These are phyloP conservation scores for Hyperoplus lanceolatus DNA, from an alignment of 2,797 vertebrate genomes.

Conservation along the genomic window DNA sequence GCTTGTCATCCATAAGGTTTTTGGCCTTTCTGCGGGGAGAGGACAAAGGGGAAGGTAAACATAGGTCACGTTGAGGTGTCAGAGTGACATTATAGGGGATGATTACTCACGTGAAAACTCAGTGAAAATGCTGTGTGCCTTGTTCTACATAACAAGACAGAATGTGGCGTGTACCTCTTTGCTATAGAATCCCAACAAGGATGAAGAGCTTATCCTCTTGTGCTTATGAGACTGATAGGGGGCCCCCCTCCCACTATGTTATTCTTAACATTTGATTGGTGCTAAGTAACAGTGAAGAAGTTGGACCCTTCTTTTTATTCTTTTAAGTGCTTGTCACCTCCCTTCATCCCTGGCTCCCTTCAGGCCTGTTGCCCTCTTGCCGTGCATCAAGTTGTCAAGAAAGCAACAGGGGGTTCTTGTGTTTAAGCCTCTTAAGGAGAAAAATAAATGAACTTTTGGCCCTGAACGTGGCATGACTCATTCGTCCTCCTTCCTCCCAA, in stretches of 20 bases:
- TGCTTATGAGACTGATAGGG: conserved; percentile 66
- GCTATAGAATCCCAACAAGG: conserved; percentile 53
- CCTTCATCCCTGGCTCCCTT: conserved; percentile 5
- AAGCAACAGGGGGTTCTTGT: conserved; percentile 30
- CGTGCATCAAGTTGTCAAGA: conserved; percentile 55
- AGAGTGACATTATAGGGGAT: conserved; percentile 31
- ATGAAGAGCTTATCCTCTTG: conserved; percentile 72
- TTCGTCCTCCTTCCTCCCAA: conserved; percentile 17
- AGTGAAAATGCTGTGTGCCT: conserved; percentile 33
- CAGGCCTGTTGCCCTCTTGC: conserved; percentile 1
- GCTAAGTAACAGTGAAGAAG: conserved; percentile 32
- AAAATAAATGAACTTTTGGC: conserved; percentile 63
- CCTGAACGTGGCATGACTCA: conserved; percentile 45
- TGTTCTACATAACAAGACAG: conserved; percentile 58
- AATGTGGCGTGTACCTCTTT: conserved; percentile 59
- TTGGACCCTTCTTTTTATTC: conserved; percentile 33
- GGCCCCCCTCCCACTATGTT: conserved; percentile 7
- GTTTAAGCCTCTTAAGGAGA: conserved; percentile 58
- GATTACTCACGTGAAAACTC: conserved; percentile 55
- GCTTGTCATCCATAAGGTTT: conserved; percentile 41
- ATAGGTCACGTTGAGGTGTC: conserved; percentile 63
- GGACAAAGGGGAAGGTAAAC: conserved; percentile 43
- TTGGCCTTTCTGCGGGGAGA: conserved; percentile 55
- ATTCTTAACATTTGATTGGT: conserved; percentile 45
- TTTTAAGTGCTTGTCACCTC: neutral